phyloP scores from a whole-genome alignment of 2,888 invertebrate genomes.

The Ceriagrion tenellum region DNA sequence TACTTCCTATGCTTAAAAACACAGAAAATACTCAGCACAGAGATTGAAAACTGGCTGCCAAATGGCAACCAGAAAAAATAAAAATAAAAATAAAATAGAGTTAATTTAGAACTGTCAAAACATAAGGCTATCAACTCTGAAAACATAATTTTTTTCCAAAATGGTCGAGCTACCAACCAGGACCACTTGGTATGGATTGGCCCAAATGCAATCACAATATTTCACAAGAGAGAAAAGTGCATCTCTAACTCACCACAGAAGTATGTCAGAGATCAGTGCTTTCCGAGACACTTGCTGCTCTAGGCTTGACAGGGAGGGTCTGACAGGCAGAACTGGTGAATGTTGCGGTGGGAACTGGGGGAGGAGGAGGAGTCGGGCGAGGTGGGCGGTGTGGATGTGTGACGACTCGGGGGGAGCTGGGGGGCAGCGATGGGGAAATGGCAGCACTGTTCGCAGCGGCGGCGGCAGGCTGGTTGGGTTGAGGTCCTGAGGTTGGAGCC shows the following conservation, averaged over 20 bases:
- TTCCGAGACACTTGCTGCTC: constrained; percentile 65
- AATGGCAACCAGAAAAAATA: no score
- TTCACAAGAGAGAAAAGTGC: background rate
- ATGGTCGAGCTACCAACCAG: no score
- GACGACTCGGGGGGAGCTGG: constrained; percentile 74
- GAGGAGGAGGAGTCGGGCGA: constrained; percentile 74
- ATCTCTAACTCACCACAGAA: constrained; percentile 24
- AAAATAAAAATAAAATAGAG: no score
- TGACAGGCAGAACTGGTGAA: background rate
- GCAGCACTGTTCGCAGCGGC: background rate
- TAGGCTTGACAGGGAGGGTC: constrained; percentile 49
- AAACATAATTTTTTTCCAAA: no score
- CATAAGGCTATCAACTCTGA: no score
- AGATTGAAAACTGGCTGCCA: no score
- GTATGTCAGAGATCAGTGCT: constrained; percentile 68
- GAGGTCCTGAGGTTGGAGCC: constrained; percentile 69
- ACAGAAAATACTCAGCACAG: no score
- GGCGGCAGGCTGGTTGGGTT: background rate
- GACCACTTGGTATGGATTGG: no score
- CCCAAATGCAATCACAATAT: no score
- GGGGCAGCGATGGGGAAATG: constrained; percentile 63
- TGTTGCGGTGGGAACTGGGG: constrained; percentile 68
- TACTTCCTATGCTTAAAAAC: no score
- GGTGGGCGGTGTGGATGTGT: constrained; percentile 76
- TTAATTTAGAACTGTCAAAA: no score